Evolutionary conservation across 2,113 vertebrate genomes (phyloP).

Genomic region (Notothenia rossii): DNA sequence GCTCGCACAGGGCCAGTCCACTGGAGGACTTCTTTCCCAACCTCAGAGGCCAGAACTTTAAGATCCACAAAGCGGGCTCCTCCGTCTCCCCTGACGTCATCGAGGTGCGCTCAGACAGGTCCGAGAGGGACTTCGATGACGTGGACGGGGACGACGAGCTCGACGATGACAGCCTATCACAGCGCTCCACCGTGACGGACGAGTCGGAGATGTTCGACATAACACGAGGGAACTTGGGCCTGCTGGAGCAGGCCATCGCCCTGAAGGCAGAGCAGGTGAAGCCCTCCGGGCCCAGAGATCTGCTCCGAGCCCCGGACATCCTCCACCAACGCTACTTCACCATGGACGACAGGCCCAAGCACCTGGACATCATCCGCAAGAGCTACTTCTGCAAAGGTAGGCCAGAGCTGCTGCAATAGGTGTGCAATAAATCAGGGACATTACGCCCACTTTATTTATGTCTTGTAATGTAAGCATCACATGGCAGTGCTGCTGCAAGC

Average conservation of each 20-base stretch:
- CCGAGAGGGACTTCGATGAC: conserved; percentile 87
- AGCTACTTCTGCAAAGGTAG: conserved; percentile 93
- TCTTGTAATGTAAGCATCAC: background rate
- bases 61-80: conserved; percentile 70
- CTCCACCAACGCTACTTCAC: conserved; percentile 89
- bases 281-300: conserved; percentile 83
- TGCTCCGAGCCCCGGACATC: conserved; percentile 82
- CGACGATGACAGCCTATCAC: conserved; percentile 90
- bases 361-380: conserved; percentile 90
- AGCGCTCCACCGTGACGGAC: conserved; percentile 88
- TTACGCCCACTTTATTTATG: conserved; percentile 9
- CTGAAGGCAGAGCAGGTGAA: conserved; percentile 96
- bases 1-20: conserved; percentile 77
- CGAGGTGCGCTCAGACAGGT: conserved; percentile 90
- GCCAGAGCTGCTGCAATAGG: background rate
- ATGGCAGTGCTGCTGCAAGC: background rate
- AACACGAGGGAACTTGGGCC: conserved; percentile 94
- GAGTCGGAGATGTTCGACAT: conserved; percentile 97
- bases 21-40: conserved; percentile 71
- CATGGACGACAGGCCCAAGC: conserved; percentile 89
- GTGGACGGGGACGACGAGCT: conserved; percentile 85
- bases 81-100: conserved; percentile 86
- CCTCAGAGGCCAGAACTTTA: conserved; percentile 58
- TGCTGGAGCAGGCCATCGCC: conserved; percentile 97
- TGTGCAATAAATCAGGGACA: conserved; percentile 10